Conservation (phyloP, 2,888 invertebrate species). For the Chrysolina oricalcia region DNA sequence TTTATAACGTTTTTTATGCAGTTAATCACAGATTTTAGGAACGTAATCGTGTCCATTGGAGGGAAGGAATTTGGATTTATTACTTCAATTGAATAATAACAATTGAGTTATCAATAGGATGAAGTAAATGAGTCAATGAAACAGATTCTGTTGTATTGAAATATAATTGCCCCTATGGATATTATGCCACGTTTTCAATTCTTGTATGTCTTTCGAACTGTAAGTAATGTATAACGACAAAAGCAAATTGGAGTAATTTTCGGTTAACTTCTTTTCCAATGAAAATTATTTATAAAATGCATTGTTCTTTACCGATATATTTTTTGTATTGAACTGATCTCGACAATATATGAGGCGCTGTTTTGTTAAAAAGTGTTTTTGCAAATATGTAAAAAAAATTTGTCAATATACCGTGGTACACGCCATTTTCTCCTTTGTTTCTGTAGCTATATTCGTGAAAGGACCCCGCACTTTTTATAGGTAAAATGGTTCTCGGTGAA, state of each 20-base stretch:
- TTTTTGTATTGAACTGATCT: no score
- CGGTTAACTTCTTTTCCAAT: not conserved
- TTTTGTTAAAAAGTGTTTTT: no score
- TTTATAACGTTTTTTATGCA: conserved; percentile 58
- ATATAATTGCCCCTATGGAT: conserved; percentile 14
- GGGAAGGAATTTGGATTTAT: conserved; percentile 42
- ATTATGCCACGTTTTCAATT: not conserved
- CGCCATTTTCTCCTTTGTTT: no score
- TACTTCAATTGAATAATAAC: conserved; percentile 34
- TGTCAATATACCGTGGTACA: no score
- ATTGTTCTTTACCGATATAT: no score
- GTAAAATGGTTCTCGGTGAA: no score
- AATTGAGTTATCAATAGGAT: not conserved
- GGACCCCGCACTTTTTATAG: no score
- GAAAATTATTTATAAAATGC: no score
- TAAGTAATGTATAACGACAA: not conserved
- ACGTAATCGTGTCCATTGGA: conserved; percentile 36
- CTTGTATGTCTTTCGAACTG: not conserved
- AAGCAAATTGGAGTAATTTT: conserved; percentile 26
- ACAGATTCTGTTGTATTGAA: conserved; percentile 2
- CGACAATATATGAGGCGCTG: no score
- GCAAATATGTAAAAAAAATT: no score
- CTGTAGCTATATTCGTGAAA: no score
- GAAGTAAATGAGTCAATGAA: conserved; percentile 6
- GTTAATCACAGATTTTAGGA: conserved; percentile 48